phyloP scores from a whole-genome alignment of 2,113 vertebrate genomes.

The Ceyx melanurus region DNA sequence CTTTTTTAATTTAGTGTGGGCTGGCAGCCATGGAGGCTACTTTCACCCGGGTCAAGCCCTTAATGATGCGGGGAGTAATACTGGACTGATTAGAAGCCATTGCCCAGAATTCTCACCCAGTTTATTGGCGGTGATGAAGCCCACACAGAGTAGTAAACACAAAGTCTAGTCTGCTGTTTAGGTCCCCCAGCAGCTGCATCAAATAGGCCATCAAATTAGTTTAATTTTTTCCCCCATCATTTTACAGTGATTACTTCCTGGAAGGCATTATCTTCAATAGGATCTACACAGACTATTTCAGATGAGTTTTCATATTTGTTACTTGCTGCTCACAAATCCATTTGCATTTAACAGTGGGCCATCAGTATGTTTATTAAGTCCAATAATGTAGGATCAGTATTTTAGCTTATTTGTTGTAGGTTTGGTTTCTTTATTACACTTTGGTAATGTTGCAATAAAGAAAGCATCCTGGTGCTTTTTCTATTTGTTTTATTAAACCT shows the following conservation, averaged over 20 bases:
- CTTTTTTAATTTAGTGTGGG: constrained; percentile 29
- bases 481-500: constrained; percentile 78
- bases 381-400: constrained; percentile 45
- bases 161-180: constrained; percentile 28
- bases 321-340: background rate
- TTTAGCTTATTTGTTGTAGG: constrained; percentile 58
- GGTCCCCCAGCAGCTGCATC: constrained; percentile 41
- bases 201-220: constrained; percentile 32
- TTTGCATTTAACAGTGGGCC: constrained; percentile 45
- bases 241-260: background rate
- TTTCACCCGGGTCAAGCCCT: background rate
- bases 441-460: constrained; percentile 66
- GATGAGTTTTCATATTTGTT: constrained; percentile 2
- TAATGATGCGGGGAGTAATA: background rate
- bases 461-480: constrained; percentile 71
- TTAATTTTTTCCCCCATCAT: background rate
- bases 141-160: constrained; percentile 52
- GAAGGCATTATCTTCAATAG: constrained; percentile 6
- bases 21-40: background rate
- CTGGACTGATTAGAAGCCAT: constrained; percentile 38
- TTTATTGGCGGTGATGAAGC: constrained; percentile 65
- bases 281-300: background rate
- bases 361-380: constrained; percentile 46
- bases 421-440: constrained; percentile 57
- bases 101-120: constrained; percentile 38